These are phyloP conservation scores for Ophthalmolycus amberensis DNA, from an alignment of 2,113 vertebrate species.

Conservation along the genomic window DNA sequence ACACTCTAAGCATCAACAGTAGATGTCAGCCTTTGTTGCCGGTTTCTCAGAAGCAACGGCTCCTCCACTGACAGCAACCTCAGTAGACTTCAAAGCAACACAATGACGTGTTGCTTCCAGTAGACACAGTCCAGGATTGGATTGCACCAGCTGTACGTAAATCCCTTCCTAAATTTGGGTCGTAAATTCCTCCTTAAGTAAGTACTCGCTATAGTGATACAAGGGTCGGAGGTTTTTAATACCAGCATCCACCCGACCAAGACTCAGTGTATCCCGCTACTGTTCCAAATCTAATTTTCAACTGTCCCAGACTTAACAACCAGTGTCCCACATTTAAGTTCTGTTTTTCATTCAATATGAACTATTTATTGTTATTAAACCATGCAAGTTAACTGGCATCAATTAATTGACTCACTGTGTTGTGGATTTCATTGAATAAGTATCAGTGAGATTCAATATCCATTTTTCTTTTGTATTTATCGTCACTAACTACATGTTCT, in stretches of 20 bases:
- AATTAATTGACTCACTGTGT: background rate
- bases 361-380: background rate
- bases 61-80: constrained; percentile 3
- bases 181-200: background rate
- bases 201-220: background rate
- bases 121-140: background rate
- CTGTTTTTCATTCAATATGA: background rate
- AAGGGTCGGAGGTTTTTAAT: too few relatives aligned
- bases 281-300: too few relatives aligned
- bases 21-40: constrained; percentile 18
- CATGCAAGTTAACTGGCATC: background rate
- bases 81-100: constrained; percentile 19
- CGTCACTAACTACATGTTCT: too few relatives aligned
- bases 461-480: too few relatives aligned
- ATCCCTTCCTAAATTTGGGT: background rate
- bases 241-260: background rate
- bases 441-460: background rate
- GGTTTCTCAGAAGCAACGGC: background rate
- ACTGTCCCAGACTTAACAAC: background rate
- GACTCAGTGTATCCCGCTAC: too few relatives aligned
- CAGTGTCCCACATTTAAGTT: background rate
- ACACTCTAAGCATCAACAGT: background rate
- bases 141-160: background rate
- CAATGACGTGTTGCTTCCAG: constrained; percentile 22
- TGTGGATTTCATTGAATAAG: background rate